phyloP scores from a whole-genome alignment of 2,113 vertebrate genomes.

The Chaetura pelagica region DNA sequence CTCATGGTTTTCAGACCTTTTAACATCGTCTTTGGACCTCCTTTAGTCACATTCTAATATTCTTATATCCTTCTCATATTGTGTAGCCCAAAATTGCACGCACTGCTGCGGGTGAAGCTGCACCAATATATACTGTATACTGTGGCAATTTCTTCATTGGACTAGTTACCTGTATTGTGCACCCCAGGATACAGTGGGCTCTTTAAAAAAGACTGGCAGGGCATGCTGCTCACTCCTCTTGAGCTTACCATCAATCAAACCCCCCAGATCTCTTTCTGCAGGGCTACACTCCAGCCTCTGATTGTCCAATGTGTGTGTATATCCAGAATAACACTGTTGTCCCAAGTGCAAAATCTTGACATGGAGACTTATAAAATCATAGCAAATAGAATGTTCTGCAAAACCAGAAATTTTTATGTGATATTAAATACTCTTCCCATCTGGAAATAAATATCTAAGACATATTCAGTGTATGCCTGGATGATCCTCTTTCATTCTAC shows the following conservation, averaged over 20 bases:
- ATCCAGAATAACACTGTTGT: fast-evolving
- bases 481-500: neutral
- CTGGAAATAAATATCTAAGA: neutral
- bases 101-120: neutral
- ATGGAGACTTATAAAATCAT: neutral
- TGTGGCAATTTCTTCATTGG: neutral
- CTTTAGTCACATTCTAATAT: neutral
- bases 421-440: neutral
- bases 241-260: neutral
- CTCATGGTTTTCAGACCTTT: neutral
- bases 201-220: neutral
- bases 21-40: neutral
- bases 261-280: neutral
- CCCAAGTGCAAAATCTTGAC: neutral
- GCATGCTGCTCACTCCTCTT: neutral
- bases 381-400: neutral
- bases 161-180: neutral
- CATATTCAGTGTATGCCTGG: neutral
- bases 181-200: neutral
- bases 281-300: neutral
- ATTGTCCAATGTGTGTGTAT: fast-evolving
- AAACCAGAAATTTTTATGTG: neutral
- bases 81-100: neutral
- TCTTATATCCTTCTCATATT: neutral
- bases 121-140: neutral